phyloP scores from a whole-genome alignment of 2,888 invertebrate genomes.

The Tetranychus piercei region DNA sequence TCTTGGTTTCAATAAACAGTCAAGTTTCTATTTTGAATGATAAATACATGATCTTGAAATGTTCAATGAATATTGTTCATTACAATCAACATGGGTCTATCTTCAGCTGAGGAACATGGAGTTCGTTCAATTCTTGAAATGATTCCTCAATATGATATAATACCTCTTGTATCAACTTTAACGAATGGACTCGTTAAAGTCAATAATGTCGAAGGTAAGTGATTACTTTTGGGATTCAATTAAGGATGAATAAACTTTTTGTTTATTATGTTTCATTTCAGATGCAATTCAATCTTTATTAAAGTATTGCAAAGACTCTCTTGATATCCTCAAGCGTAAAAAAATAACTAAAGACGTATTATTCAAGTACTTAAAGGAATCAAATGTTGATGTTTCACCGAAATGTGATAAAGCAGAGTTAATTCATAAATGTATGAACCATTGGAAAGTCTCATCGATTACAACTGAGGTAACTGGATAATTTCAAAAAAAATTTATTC shows the following conservation, averaged over 20 bases:
- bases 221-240: neutral
- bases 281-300: neutral
- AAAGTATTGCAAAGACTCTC: neutral
- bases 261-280: neutral
- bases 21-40: no score
- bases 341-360: neutral
- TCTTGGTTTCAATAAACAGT: no score
- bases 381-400: neutral
- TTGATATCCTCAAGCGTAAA: slow-evolving; percentile 7
- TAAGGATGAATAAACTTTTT: neutral
- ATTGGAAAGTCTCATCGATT: neutral
- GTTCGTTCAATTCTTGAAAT: neutral
- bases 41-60: no score
- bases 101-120: neutral
- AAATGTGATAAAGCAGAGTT: slow-evolving; percentile 3
- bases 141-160: neutral
- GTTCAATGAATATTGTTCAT: no score
- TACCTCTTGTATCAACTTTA: neutral
- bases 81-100: neutral
- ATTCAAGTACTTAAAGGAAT: neutral
- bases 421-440: neutral
- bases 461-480: neutral
- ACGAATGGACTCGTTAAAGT: slow-evolving; percentile 3
- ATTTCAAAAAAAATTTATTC: neutral
- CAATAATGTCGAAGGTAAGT: neutral